A percentile compares a stretch with the other conserved stretches of the same genome.
Evolutionary conservation across 2,113 vertebrate species (phyloP).

Genomic region (Grantiella picta): DNA sequence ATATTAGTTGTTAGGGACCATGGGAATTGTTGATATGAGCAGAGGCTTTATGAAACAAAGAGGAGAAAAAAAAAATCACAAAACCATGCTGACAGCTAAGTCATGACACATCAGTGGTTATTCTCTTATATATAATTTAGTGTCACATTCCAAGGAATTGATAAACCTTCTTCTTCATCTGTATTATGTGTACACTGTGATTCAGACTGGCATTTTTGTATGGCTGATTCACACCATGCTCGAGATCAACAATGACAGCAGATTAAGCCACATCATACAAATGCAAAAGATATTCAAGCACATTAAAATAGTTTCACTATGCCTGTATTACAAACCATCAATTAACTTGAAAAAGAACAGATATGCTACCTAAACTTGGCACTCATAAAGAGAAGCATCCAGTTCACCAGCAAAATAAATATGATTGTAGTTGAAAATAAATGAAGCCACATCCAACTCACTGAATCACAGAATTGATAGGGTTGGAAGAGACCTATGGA

Average conservation of each 20-base stretch:
- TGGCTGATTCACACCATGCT: background rate
- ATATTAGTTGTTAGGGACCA: background rate
- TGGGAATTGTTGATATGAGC: background rate
- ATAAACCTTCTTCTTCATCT: background rate
- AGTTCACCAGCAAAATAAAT: background rate
- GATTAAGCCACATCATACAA: background rate
- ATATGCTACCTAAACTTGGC: background rate
- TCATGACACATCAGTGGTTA: background rate
- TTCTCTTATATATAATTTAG: background rate
- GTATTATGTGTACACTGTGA: fast-evolving
- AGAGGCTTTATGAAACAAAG: background rate
- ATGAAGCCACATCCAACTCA: background rate
- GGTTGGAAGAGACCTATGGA: background rate
- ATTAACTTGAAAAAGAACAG: background rate
- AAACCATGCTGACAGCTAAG: background rate
- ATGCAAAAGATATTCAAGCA: background rate
- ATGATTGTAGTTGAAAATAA: background rate
- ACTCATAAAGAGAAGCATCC: background rate
- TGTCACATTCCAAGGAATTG: background rate
- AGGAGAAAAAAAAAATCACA: background rate
- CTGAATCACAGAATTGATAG: background rate
- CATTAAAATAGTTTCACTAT: background rate
- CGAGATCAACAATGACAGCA: background rate
- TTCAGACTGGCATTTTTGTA: background rate
- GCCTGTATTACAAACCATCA: background rate